phyloP scores from a whole-genome alignment of 2,113 vertebrate genomes.

The Harpagus bidentatus region DNA sequence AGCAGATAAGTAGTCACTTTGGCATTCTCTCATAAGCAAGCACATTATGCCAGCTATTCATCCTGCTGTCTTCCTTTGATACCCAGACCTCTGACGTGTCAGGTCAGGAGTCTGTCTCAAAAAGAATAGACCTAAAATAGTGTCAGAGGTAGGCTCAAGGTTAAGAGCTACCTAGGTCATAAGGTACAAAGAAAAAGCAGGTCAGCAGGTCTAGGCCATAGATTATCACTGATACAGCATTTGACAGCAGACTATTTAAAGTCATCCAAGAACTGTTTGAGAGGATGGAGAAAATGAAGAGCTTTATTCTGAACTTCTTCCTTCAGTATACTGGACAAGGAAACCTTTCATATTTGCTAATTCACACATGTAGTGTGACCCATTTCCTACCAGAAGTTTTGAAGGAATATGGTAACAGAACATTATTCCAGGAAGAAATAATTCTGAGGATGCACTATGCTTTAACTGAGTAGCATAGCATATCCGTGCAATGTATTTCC shows the following conservation, averaged over 20 bases:
- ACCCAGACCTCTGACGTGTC: too few species aligned
- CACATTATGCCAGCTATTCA: background rate
- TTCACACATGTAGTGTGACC: background rate
- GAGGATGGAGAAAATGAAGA: background rate
- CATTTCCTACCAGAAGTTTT: background rate
- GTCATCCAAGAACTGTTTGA: background rate
- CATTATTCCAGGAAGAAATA: background rate
- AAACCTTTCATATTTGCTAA: background rate
- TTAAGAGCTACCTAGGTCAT: background rate
- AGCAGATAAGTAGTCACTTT: background rate
- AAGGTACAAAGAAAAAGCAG: background rate
- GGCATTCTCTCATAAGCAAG: background rate
- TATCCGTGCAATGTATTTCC: background rate
- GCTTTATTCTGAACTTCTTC: background rate
- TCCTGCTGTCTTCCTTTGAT: background rate
- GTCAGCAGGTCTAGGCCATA: background rate
- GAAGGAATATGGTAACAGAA: background rate
- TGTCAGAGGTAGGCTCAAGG: background rate
- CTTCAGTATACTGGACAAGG: background rate
- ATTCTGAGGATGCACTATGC: background rate
- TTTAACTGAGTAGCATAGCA: background rate
- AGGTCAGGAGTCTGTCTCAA: too few species aligned
- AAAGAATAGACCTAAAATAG: too few species aligned
- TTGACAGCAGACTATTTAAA: background rate
- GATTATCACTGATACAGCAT: background rate